Conservation (phyloP, 2,797 vertebrate genomes). For the Botia almorhae region DNA sequence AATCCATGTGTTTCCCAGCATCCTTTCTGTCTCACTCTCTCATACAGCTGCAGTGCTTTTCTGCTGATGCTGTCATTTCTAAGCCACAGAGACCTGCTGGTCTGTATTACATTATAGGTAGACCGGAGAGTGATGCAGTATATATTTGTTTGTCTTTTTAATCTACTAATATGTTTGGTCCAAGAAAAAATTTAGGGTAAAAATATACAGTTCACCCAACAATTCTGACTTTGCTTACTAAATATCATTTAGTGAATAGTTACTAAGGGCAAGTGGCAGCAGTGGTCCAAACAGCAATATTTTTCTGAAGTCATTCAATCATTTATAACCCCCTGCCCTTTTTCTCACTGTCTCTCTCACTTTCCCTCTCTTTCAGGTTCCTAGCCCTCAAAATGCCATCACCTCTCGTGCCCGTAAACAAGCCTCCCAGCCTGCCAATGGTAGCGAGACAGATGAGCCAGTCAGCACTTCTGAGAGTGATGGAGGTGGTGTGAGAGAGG, state of each 20-base stretch:
- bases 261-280: not conserved
- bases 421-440: constrained; percentile 73
- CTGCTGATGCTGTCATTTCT: constrained; percentile 42
- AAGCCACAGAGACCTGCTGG: constrained; percentile 2
- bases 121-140: constrained; percentile 11
- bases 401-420: constrained; percentile 84
- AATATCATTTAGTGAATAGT: not conserved
- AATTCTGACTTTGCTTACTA: not conserved
- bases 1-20: not conserved
- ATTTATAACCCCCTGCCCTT: constrained; percentile 63
- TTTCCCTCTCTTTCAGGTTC: constrained; percentile 79
- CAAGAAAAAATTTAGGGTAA: constrained; percentile 11
- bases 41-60: constrained; percentile 44
- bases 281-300: not conserved
- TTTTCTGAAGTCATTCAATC: not conserved
- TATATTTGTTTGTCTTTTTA: constrained; percentile 10
- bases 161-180: not conserved
- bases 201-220: not conserved
- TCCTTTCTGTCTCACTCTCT: not conserved
- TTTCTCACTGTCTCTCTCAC: not conserved
- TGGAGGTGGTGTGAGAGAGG: constrained; percentile 80
- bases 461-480: constrained; percentile 89
- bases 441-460: constrained; percentile 88
- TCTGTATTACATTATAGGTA: constrained; percentile 39
- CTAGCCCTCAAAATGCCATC: constrained; percentile 85